phyloP scores from a whole-genome alignment of 2,888 invertebrate species.

The Ophioninae sp. region DNA sequence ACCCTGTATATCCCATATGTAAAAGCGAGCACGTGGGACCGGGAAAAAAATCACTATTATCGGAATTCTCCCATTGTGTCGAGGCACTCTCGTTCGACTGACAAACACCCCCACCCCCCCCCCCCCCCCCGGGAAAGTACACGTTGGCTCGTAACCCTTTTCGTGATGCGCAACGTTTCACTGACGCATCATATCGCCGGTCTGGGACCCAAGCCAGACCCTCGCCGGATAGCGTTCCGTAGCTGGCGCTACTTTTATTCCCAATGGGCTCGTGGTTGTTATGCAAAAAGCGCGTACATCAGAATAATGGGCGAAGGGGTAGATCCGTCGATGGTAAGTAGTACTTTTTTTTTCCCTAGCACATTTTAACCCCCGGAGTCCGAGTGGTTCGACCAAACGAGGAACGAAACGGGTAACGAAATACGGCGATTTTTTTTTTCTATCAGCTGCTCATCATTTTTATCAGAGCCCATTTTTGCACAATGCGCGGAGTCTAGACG shows the following conservation, averaged over 20 bases:
- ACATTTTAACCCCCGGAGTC: conserved; percentile 12
- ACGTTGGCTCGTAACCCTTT: conserved; percentile 21
- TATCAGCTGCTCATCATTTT: background rate
- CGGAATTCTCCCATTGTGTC: conserved; percentile 55
- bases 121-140: background rate
- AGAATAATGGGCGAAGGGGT: conserved; percentile 43
- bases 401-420: conserved; percentile 24
- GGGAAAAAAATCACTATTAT: conserved; percentile 52
- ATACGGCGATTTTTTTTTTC: conserved; percentile 5
- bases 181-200: conserved; percentile 44
- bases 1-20: background rate
- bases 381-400: conserved; percentile 38
- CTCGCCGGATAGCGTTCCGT: conserved; percentile 32
- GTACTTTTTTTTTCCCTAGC: conserved; percentile 41
- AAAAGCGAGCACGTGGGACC: conserved; percentile 37
- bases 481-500: background rate
- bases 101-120: conserved; percentile 66
- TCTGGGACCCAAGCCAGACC: conserved; percentile 29
- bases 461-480: background rate
- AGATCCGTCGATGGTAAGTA: conserved; percentile 51
- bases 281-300: conserved; percentile 56
- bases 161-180: conserved; percentile 29
- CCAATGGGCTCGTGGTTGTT: conserved; percentile 53
- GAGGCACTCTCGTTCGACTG: conserved; percentile 66
- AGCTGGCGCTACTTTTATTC: conserved; percentile 55